Evolutionary conservation across 2,113 vertebrate genomes (phyloP).

Genomic region (Grammomys dolichurus): DNA sequence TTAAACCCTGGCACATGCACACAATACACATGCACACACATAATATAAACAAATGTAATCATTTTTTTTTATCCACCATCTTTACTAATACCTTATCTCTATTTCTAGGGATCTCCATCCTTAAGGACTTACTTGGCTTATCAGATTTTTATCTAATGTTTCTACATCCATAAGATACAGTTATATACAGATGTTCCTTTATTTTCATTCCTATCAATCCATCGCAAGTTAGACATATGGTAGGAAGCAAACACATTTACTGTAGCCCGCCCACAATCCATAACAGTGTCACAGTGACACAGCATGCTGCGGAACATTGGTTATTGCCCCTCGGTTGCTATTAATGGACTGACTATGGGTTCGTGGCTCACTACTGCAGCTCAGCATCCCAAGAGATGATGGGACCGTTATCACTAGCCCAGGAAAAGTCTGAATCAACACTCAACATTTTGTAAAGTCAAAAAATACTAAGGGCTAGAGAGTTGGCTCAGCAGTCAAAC

Average conservation of each 20-base stretch:
- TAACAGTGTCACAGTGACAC: background rate
- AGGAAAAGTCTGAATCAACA: background rate
- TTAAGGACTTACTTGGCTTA: background rate
- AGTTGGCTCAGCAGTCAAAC: background rate
- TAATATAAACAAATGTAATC: background rate
- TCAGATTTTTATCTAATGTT: background rate
- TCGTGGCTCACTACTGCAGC: background rate
- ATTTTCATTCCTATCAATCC: background rate
- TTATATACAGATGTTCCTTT: background rate
- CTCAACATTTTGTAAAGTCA: background rate
- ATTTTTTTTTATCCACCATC: background rate
- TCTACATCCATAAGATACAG: background rate
- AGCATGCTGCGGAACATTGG: background rate
- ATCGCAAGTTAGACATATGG: background rate
- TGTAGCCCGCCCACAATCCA: background rate
- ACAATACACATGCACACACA: background rate
- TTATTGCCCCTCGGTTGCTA: background rate
- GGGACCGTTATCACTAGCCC: background rate
- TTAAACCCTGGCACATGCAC: background rate
- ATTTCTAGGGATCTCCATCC: background rate
- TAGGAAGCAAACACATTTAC: background rate
- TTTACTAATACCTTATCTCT: background rate
- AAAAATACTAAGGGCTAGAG: background rate
- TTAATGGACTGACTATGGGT: background rate
- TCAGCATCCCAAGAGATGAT: too few relatives aligned